Conservation (phyloP, 2,797 vertebrate species). For the Anomalospiza imberbis region DNA sequence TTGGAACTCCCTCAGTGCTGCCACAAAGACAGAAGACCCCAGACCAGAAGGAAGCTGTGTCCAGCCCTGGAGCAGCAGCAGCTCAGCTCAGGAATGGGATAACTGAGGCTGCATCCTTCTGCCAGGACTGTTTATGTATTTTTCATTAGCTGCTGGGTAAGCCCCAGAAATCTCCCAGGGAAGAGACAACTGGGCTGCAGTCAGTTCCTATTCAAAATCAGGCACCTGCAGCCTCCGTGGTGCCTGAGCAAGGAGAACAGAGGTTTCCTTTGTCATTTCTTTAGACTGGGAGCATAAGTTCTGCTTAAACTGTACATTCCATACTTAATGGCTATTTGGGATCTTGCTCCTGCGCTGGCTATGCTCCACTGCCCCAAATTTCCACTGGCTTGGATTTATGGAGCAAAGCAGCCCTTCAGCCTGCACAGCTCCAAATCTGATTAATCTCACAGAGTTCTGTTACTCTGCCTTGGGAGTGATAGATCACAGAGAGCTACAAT, state of each 20-base stretch:
- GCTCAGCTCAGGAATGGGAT: not conserved
- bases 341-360: not conserved
- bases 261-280: not conserved
- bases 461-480: not conserved
- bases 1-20: not conserved
- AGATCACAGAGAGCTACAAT: not conserved
- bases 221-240: not conserved
- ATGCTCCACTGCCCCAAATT: not conserved
- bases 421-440: not conserved
- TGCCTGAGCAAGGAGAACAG: not conserved
- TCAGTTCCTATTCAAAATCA: not conserved
- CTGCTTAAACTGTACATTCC: not conserved
- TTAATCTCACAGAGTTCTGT: not conserved
- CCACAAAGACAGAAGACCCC: not conserved
- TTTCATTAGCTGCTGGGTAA: constrained; percentile 7
- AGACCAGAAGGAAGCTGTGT: not conserved
- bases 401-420: not conserved
- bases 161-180: not conserved
- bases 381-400: not conserved
- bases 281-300: not conserved
- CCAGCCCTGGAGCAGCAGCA: not conserved
- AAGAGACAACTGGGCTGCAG: not conserved
- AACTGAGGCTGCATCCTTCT: not conserved
- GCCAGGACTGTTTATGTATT: not conserved
- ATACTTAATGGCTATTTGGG: not conserved